Evolutionary conservation across 1,140 invertebrate species (phyloP).

Genomic region (Drosophila nasuta): DNA sequence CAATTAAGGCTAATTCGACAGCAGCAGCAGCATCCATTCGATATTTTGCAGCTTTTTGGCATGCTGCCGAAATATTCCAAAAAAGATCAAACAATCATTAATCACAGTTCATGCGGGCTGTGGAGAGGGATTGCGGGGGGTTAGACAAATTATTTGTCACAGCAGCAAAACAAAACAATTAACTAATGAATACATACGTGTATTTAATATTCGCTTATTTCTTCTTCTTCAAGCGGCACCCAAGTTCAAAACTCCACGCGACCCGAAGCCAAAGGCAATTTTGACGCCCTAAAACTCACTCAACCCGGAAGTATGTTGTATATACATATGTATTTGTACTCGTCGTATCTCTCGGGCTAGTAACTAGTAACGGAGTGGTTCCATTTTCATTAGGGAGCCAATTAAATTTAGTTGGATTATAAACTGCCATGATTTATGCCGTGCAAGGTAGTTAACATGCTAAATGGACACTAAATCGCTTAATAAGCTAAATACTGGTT

Average conservation of each 20-base stretch:
- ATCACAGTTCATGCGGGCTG: conserved; percentile 48
- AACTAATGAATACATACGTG: conserved; percentile 57
- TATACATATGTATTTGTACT: not conserved
- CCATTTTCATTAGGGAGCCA: conserved; percentile 17
- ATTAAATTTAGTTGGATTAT: conserved; percentile 10
- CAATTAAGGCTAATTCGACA: conserved; percentile 74
- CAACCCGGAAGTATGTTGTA: conserved; percentile 47
- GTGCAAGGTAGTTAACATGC: not conserved
- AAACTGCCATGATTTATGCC: conserved; percentile 18
- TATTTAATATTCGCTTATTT: conserved; percentile 33
- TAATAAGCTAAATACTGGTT: not conserved
- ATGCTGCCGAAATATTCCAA: conserved; percentile 49
- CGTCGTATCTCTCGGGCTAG: not conserved
- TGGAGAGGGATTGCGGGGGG: not conserved
- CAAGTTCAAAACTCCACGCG: conserved; percentile 44
- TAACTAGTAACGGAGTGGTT: not conserved
- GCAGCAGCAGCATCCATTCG: conserved; percentile 48
- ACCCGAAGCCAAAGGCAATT: conserved; percentile 25
- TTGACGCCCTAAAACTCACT: conserved; percentile 16
- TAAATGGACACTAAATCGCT: conserved; percentile 4
- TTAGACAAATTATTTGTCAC: conserved; percentile 65
- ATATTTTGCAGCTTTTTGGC: conserved; percentile 40
- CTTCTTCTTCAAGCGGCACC: conserved; percentile 3
- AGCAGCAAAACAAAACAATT: conserved; percentile 72
- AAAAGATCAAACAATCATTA: conserved; percentile 71